Base-by-base conservation (phyloP, 2,113 vertebrate genomes). In the Hemichromis elongatus region DNA sequence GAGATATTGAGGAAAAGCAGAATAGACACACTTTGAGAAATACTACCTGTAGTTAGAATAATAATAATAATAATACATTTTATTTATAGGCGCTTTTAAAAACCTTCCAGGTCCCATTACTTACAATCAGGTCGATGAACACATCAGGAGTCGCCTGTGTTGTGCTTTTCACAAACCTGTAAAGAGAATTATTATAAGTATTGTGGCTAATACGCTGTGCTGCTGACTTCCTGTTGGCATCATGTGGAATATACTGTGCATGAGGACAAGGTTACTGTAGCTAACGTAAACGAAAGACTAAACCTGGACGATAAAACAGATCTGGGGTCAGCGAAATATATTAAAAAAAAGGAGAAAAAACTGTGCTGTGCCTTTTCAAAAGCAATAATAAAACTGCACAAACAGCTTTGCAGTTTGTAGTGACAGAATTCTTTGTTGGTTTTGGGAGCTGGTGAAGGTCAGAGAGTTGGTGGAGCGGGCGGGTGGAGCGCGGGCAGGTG, bases 291-390 rank as follows among this genome's bases (percentile, higher is more conserved):
- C 33, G 0, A 37, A 66, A 66, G 33, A 37, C 59, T 33, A 37
- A 21, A 61, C 5, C 9, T 0, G 11, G 57, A 11, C 9, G 30
- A 19, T 11, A 18, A 61, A 61, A 40, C 19, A 9, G 7, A 14
- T 24, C n/a, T 68, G 19, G 0, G 0, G 11, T 16, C 12, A 24
- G n/a, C 0, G n/a, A 24, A 68, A 12, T 8, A 68, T 13, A 13
- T n/a, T n/a, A n/a, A n/a, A n/a, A n/a, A n/a, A n/a, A n/a, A n/a
- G n/a, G n/a, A n/a, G n/a, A n/a, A n/a, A n/a, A n/a, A n/a, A n/a
- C n/a, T n/a, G n/a, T n/a, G n/a, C n/a, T n/a, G 57, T 59, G 16
- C 19, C 9, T 11, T 21, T 54, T 54, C 28, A 59, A 61, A 61
- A 61, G 19, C 57, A 42, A 68, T 9, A 12, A 33, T 33, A 6